A percentile compares a stretch with the other conserved stretches of the same genome.
Conservation (phyloP, 2,113 vertebrate species). For the Myiozetetes cayanensis region DNA sequence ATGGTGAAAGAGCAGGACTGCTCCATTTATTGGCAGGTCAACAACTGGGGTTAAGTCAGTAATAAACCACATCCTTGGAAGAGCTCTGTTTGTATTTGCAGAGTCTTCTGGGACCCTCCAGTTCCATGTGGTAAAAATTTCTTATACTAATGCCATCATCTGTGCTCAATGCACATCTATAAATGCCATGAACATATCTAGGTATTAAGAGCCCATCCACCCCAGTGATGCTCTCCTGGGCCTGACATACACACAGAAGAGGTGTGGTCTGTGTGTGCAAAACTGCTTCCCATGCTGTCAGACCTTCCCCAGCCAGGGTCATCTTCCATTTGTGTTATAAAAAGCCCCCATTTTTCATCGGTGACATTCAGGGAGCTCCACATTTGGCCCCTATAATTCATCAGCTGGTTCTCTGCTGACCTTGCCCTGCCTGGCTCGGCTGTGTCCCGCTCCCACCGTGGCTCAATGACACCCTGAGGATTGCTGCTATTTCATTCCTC, state of each 20-base stretch:
- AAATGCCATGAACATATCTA: neutral
- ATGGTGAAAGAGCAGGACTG: neutral
- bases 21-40: neutral
- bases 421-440: accelerated
- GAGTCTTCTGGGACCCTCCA: neutral
- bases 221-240: neutral
- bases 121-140: neutral
- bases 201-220: neutral
- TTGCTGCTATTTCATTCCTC: neutral
- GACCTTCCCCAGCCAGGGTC: neutral
- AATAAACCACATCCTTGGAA: neutral
- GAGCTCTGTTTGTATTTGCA: neutral
- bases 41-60: neutral
- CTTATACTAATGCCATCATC: neutral
- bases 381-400: neutral
- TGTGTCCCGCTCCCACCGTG: neutral
- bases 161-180: neutral
- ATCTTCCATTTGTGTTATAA: neutral
- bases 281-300: neutral
- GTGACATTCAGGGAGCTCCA: neutral
- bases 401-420: neutral
- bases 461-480: neutral
- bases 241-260: neutral
- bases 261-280: neutral
- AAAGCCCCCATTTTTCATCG: neutral